Conservation (phyloP, 2,888 invertebrate genomes). For the Lithophane semibrunnea region DNA sequence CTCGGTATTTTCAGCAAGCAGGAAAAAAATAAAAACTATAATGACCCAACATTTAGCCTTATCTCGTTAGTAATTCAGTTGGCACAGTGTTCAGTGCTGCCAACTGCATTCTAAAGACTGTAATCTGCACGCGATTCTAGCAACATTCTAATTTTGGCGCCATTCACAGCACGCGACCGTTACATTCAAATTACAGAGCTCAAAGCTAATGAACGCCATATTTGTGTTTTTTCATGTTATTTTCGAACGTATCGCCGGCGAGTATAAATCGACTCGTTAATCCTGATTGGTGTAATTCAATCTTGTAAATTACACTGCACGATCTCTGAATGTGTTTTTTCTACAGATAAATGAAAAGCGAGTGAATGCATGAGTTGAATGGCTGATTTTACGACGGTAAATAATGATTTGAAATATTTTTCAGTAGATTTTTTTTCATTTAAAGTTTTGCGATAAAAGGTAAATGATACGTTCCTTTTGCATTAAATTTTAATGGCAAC, state of each 20-base stretch:
- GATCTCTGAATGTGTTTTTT: slow-evolving; percentile 55
- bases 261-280: slow-evolving; percentile 68
- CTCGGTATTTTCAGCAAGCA: slow-evolving; percentile 23
- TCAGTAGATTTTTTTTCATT: slow-evolving; percentile 8
- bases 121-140: slow-evolving; percentile 71
- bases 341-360: slow-evolving; percentile 55
- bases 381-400: slow-evolving; percentile 41
- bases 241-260: slow-evolving; percentile 51
- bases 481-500: slow-evolving; percentile 3
- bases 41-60: slow-evolving; percentile 46
- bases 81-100: slow-evolving; percentile 48
- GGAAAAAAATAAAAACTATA: slow-evolving; percentile 42
- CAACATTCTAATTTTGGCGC: slow-evolving; percentile 69
- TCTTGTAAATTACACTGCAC: slow-evolving; percentile 66
- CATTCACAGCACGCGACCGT: slow-evolving; percentile 63
- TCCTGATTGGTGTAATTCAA: slow-evolving; percentile 69
- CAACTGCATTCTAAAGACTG: slow-evolving; percentile 63
- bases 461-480: slow-evolving; percentile 12
- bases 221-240: slow-evolving; percentile 61
- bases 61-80: slow-evolving; percentile 64
- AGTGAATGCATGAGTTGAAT: slow-evolving; percentile 46
- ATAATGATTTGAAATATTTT: slow-evolving; percentile 46
- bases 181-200: slow-evolving; percentile 66
- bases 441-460: slow-evolving; percentile 24
- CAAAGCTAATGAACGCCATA: slow-evolving; percentile 68